Evolutionary conservation across 2,888 invertebrate species (phyloP).

Genomic region (Chalcis sispes): DNA sequence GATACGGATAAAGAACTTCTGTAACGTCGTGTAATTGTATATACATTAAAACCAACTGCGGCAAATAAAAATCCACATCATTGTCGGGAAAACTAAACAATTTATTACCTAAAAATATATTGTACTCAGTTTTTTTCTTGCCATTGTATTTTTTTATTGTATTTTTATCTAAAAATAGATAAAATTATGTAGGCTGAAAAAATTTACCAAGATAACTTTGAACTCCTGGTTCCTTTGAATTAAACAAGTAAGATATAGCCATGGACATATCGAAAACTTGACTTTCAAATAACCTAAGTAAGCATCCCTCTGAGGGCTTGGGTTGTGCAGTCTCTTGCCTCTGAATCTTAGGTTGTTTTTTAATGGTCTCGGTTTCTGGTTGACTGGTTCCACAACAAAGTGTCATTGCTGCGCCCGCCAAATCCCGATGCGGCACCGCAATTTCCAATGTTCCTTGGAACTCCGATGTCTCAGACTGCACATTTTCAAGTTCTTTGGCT

Average conservation of each 20-base stretch:
- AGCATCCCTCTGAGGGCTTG: slow-evolving; percentile 80
- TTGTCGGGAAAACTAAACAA: slow-evolving; percentile 95
- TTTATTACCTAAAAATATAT: slow-evolving; percentile 84
- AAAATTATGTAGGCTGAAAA: neutral
- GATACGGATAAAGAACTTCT: slow-evolving; percentile 82
- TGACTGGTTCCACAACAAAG: slow-evolving; percentile 73
- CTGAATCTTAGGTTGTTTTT: slow-evolving; percentile 73
- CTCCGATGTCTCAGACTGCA: slow-evolving; percentile 57
- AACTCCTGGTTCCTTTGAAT: slow-evolving; percentile 98
- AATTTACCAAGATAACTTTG: slow-evolving; percentile 92
- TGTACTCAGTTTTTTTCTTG: slow-evolving; percentile 7
- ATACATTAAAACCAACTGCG: slow-evolving; percentile 98
- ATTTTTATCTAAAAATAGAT: neutral
- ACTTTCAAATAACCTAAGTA: slow-evolving; percentile 95
- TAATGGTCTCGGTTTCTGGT: slow-evolving; percentile 63
- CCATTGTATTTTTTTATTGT: neutral
- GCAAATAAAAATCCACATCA: slow-evolving; percentile 98
- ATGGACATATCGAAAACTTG: slow-evolving; percentile 98
- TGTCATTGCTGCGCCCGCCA: slow-evolving; percentile 72
- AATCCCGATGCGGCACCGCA: slow-evolving; percentile 65
- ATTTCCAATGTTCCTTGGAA: slow-evolving; percentile 56
- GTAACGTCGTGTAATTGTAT: slow-evolving; percentile 98
- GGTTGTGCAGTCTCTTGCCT: slow-evolving; percentile 72
- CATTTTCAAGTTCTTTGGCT: neutral
- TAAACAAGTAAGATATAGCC: slow-evolving; percentile 98